Evolutionary conservation across 2,888 invertebrate species (phyloP).

Genomic region (Maniola hyperantus): DNA sequence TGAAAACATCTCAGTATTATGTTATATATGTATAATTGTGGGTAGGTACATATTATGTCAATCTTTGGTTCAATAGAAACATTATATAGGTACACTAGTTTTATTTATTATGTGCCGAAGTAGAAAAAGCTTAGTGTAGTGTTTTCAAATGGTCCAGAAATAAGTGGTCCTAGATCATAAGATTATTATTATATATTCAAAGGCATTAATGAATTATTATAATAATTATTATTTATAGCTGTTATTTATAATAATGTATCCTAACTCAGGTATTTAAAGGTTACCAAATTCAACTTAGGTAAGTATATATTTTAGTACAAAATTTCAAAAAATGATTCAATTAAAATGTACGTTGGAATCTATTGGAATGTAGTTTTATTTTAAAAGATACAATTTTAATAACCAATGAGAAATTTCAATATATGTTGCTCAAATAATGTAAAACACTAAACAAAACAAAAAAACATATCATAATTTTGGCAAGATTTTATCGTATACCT

Average conservation of each 20-base stretch:
- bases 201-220: conserved; percentile 11
- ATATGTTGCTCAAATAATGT: conserved; percentile 10
- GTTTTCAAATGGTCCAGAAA: conserved; percentile 30
- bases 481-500: conserved; percentile 50
- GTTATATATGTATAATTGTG: no score
- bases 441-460: conserved; percentile 12
- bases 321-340: no score
- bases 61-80: conserved; percentile 19
- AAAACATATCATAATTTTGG: conserved; percentile 43
- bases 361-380: neutral
- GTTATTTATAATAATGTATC: neutral
- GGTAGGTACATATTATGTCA: neutral
- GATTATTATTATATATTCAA: conserved; percentile 23
- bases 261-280: neutral
- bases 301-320: no score
- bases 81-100: conserved; percentile 1
- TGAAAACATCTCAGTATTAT: neutral
- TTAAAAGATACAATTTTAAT: no score
- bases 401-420: neutral
- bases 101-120: conserved; percentile 17
- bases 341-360: neutral
- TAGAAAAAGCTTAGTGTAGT: conserved; percentile 28
- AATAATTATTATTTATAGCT: neutral
- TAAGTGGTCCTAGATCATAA: conserved; percentile 38
- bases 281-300: neutral